phyloP scores from a whole-genome alignment of 2,797 vertebrate species.

The Fratercula arctica region DNA sequence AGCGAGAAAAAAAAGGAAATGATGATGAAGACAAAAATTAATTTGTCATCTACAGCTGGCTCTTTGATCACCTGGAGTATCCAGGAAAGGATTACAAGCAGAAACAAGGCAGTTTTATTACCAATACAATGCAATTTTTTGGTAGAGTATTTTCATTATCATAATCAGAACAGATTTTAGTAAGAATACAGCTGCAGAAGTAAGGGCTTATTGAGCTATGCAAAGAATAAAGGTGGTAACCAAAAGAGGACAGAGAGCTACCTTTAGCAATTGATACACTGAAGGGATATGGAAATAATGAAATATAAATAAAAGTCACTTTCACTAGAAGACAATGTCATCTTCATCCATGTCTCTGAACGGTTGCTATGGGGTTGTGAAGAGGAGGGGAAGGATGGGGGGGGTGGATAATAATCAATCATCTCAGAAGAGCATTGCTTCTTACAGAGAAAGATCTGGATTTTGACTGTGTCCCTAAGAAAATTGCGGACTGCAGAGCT shows the following conservation, averaged over 20 bases:
- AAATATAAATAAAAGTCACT: constrained; percentile 67
- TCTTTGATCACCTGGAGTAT: constrained; percentile 31
- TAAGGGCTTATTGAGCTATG: neutral
- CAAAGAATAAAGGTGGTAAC: constrained; percentile 50
- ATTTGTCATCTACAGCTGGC: constrained; percentile 39
- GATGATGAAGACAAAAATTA: constrained; percentile 46
- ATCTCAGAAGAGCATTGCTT: constrained; percentile 70
- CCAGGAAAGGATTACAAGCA: neutral
- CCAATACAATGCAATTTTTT: constrained; percentile 7
- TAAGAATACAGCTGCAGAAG: constrained; percentile 12
- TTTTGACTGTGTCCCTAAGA: constrained; percentile 77
- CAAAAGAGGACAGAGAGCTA: constrained; percentile 40
- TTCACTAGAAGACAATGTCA: constrained; percentile 65
- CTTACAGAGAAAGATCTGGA: constrained; percentile 78
- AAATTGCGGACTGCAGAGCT: constrained; percentile 75
- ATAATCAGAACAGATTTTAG: neutral
- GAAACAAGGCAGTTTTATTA: constrained; percentile 29
- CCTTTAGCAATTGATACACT: constrained; percentile 26
- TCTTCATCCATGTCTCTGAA: constrained; percentile 51
- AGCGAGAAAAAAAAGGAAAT: constrained; percentile 29
- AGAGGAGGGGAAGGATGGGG: constrained; percentile 47
- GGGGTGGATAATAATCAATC: constrained; percentile 58
- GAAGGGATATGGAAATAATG: neutral
- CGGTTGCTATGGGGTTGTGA: constrained; percentile 74
- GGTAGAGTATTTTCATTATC: neutral